Conservation (phyloP, 2,797 vertebrate genomes). For the Myotis myotis region DNA sequence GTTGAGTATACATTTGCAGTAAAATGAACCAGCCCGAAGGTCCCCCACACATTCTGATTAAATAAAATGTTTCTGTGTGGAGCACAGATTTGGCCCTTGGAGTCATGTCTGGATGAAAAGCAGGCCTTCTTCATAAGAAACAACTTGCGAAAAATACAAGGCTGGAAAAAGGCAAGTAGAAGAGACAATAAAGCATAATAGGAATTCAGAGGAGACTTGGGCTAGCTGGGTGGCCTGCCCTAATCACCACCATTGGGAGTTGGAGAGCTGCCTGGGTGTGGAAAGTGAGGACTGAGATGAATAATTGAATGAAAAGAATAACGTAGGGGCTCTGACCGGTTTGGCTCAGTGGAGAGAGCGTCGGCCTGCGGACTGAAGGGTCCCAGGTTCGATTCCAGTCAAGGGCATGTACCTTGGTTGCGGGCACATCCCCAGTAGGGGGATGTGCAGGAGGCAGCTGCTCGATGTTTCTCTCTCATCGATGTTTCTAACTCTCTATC, state of each 20-base stretch:
- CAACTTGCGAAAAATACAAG: slow-evolving; percentile 20
- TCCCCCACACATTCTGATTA: background rate
- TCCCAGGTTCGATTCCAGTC: too few relatives aligned
- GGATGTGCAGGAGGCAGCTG: too few relatives aligned
- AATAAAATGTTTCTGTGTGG: background rate
- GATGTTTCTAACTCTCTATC: too few relatives aligned
- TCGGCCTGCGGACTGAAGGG: too few relatives aligned
- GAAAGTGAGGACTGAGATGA: background rate
- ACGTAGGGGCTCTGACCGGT: too few relatives aligned
- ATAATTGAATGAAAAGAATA: background rate
- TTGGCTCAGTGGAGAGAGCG: too few relatives aligned
- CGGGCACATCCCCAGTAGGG: too few relatives aligned
- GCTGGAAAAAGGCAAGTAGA: slow-evolving; percentile 36
- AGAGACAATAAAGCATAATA: slow-evolving; percentile 50
- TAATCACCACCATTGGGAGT: background rate
- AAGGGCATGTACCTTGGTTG: too few relatives aligned
- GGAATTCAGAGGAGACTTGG: slow-evolving; percentile 31
- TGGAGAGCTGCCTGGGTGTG: slow-evolving; percentile 44
- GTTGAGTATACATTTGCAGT: background rate
- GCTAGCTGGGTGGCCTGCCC: slow-evolving; percentile 60
- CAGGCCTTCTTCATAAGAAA: slow-evolving; percentile 40
- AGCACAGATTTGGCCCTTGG: background rate
- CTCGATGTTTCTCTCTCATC: too few relatives aligned
- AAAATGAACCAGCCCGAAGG: background rate
- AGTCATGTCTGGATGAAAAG: background rate